Evolutionary conservation across 2,113 vertebrate genomes (phyloP), one percentile per base, ranked within the genome.

Genomic region (Cololabis saira): DNA sequence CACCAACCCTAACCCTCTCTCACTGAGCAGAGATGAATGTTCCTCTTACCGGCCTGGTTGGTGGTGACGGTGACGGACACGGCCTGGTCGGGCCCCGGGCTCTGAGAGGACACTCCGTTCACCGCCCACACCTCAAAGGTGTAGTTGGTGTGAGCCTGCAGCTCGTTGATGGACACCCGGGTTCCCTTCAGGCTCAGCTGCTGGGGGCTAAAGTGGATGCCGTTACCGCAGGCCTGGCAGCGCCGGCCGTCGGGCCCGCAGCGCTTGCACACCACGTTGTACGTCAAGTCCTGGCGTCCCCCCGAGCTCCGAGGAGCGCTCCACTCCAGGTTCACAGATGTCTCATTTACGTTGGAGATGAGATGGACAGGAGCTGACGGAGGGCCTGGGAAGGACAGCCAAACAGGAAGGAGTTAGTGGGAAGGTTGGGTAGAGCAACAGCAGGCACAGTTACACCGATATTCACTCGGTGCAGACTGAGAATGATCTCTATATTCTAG

Each of bases 321-420:
- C 98, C 98, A 99, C 74, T 98, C 98, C 93, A 99, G 86, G 90
- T 96, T 96, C 58, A 99, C 98, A 0, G 98, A 99, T 0, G 98
- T 99, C 92, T 99, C 98, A 0, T 99, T 99, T 76, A 99, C 96
- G 12, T 98, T 99, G 56, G 98, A 99, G 87, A 99, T 99, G 82
- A 99, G 92, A 84, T 96, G 95, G 62, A 95, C 93, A 3, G 98
- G 98, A 40, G 98, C 95, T 2, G 97, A 95, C 0, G 98, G 97
- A 63, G 98, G 98, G 0, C 96, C 98, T 99, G 43, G 2, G 43
- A 40, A 27, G 47, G n/a, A 52, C 43, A 19, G 9, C 22, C 10
- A 44, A 17, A 30, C 49, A 45, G 12, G 44, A 16, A 37, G 40
- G 30, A 11, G 19, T 30, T 40, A 21, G 61, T 53, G 48, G 16